Percentiles rank a stretch among this genome's conserved stretches.
phyloP scores from a whole-genome alignment of 2,888 invertebrate genomes.

The Microplitis deprimator region DNA sequence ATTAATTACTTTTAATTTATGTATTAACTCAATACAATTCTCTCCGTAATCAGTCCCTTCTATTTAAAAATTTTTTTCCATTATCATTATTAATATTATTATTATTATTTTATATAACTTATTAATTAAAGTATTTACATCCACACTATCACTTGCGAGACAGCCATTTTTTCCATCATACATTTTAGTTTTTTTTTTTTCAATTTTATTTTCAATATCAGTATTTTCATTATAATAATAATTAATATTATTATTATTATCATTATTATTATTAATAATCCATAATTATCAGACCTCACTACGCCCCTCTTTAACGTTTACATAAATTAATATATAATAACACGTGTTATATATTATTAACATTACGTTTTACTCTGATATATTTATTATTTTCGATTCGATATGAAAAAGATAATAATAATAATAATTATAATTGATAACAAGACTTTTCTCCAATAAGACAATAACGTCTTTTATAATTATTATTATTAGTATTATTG shows the following conservation, averaged over 20 bases:
- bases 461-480: conserved; percentile 35
- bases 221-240: neutral
- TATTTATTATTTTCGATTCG: conserved; percentile 26
- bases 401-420: conserved; percentile 9
- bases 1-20: neutral
- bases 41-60: conserved; percentile 11
- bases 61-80: neutral
- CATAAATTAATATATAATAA: conserved; percentile 15
- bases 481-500: conserved; percentile 32
- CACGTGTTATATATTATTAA: conserved; percentile 16
- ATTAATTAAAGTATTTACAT: conserved; percentile 34
- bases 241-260: conserved; percentile 9
- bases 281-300: neutral
- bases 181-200: neutral
- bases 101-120: neutral
- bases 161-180: conserved; percentile 8
- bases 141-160: conserved; percentile 29
- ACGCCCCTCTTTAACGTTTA: neutral
- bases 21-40: neutral
- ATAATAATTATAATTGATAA: conserved; percentile 20
- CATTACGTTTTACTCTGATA: conserved; percentile 25
- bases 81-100: neutral
- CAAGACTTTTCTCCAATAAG: conserved; percentile 20
- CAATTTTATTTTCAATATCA: too few species aligned
- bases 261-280: conserved; percentile 1